Conservation (phyloP, 2,797 vertebrate genomes). For the Mionectes olivaceus region DNA sequence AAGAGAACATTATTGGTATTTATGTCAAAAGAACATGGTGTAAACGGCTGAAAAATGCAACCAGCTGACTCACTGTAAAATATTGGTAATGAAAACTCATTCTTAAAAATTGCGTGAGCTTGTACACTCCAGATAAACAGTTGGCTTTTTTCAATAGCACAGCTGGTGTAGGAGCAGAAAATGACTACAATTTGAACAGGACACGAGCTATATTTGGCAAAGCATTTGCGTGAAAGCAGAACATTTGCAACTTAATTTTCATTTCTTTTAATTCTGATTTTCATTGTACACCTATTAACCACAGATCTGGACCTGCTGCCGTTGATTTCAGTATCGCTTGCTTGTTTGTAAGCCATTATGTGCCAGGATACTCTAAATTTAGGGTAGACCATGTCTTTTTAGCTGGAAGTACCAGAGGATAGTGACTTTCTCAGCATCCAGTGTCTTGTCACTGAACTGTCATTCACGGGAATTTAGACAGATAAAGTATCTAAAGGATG, state of each 20-base stretch:
- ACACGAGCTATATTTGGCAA: slow-evolving; percentile 49
- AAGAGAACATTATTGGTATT: neutral
- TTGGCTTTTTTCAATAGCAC: slow-evolving; percentile 54
- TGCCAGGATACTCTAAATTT: neutral
- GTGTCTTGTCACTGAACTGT: neutral
- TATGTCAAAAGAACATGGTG: neutral
- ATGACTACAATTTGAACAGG: slow-evolving; percentile 36
- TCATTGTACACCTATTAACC: neutral
- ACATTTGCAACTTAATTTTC: slow-evolving; percentile 40
- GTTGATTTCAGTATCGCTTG: neutral
- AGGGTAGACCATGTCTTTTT: neutral
- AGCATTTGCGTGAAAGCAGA: slow-evolving; percentile 47
- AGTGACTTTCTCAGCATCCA: neutral
- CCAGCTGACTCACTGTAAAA: slow-evolving; percentile 52
- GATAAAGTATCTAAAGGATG: neutral
- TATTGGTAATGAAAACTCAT: slow-evolving; percentile 20
- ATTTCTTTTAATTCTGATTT: neutral
- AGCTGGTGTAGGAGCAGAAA: slow-evolving; percentile 40
- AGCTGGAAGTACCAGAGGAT: neutral
- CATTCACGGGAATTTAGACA: neutral
- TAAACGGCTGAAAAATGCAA: neutral
- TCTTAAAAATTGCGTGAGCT: slow-evolving; percentile 37
- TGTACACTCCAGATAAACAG: slow-evolving; percentile 34
- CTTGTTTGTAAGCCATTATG: neutral
- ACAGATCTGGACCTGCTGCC: neutral